Percentiles rank a stretch among this genome's conserved stretches.
Conservation (phyloP, 2,797 vertebrate genomes). For the Nannoperca australis region DNA sequence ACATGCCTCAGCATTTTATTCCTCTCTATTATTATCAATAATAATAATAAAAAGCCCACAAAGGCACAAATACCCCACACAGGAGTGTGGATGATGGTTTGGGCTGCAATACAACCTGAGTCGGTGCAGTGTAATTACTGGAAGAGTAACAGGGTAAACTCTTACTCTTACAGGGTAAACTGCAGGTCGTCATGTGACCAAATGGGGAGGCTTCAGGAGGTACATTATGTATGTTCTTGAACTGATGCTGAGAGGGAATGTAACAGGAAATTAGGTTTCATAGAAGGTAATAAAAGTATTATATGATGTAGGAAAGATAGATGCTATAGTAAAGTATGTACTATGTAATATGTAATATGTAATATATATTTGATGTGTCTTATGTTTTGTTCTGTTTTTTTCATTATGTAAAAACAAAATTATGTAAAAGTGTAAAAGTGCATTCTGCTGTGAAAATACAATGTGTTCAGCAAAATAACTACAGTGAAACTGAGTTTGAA, state of each 20-base stretch:
- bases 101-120: not conserved
- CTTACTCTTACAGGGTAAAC: too few species aligned
- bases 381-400: not conserved
- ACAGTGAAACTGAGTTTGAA: not conserved
- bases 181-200: not conserved
- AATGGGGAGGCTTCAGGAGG: not conserved
- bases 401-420: not conserved
- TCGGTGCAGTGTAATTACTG: not conserved
- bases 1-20: slow-evolving; percentile 37
- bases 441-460: not conserved
- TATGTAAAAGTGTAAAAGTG: not conserved
- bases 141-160: not conserved
- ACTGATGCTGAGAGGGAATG: not conserved
- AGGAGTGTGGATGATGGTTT: not conserved
- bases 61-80: not conserved
- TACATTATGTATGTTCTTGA: not conserved
- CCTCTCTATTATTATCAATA: slow-evolving; percentile 37
- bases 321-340: not conserved
- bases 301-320: not conserved
- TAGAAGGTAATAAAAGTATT: not conserved
- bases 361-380: not conserved
- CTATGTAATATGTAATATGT: not conserved
- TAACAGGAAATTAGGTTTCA: not conserved
- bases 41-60: slow-evolving; percentile 23
- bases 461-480: not conserved